These are phyloP conservation scores for Amblyopsis hoosieri DNA, from an alignment of 2,797 vertebrate genomes.

Conservation along the genomic window DNA sequence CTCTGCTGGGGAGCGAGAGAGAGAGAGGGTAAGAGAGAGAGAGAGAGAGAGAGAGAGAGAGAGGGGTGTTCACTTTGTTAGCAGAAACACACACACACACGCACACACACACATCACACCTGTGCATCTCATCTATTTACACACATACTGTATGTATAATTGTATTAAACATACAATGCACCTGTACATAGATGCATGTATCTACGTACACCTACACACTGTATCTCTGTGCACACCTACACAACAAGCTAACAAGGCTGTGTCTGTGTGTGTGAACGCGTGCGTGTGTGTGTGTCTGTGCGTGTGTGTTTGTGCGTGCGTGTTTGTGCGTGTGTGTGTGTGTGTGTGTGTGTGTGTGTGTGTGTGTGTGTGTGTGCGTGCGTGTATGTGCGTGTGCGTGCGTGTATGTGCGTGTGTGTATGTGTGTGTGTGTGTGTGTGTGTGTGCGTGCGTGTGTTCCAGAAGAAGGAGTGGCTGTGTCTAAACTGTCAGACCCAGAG, in stretches of 20 bases:
- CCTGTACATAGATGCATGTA: too few species aligned
- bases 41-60: constrained; percentile 5
- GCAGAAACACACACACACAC: background rate
- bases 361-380: constrained; percentile 28
- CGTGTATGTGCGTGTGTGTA: background rate
- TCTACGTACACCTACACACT: too few species aligned
- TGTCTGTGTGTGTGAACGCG: background rate
- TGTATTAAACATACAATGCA: too few species aligned
- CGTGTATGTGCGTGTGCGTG: constrained; percentile 28
- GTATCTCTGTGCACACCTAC: too few species aligned
- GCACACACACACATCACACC: too few species aligned
- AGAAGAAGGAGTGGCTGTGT: constrained; percentile 99
- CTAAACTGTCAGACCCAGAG: constrained; percentile 98
- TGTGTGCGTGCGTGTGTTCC: constrained; percentile 52
- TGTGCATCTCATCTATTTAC: too few species aligned
- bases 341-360: constrained; percentile 29
- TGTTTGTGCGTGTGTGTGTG: background rate
- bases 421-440: background rate
- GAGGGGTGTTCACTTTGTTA: background rate
- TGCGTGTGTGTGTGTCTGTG: background rate
- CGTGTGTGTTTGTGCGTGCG: background rate
- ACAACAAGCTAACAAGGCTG: background rate
- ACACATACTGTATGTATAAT: too few species aligned
- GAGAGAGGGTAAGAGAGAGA: constrained; percentile 24
- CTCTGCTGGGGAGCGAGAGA: constrained; percentile 50